Base-by-base conservation (phyloP, 2,888 invertebrate species). In the Trissonchulus sp. region DNA sequence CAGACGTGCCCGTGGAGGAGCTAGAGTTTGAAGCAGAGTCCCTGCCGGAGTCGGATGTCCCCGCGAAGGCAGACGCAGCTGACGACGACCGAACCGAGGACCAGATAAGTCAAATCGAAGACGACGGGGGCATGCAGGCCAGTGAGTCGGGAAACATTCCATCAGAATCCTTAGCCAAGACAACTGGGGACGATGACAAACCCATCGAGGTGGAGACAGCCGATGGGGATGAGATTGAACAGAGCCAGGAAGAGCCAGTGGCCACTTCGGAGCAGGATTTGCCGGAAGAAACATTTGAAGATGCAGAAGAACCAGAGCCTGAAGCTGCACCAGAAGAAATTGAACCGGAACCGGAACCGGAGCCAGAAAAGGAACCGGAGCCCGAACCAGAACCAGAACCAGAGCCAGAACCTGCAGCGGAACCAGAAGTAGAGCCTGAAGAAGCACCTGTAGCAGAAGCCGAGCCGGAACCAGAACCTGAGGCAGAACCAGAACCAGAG, bases 361-460 rank as follows among this genome's bases (percentile, higher is more conserved):
- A 69, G 35, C 69, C 69, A 34, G 35, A 69, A 33, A 23, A 23
- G 31, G 35, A 30, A 31, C 34, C 31, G 8, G 31, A 69, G 35
- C 34, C 69, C 2, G 31, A 69, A 31, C 69, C 69, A 33, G 31
- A 69, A 15, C 33, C 69, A 34, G 35, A 69, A 31, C 34, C 69
- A 33, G 35, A 69, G 69, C 69, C 69, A 69, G 35, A 69, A 34
- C 69, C 69, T 3, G 31, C 15, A 33, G 31, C 73, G 23, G 48
- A 48, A 48, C 48, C 48, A 48, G 48, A 48, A 48, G 8, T 23
- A 23, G 48, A 15, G 23, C 8, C 8, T 15, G 48, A 48, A 48
- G 8, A 8, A 15, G 23, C 48, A 15, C 48, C 48, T 8, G 48
- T 30, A 33, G 18, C 69, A 8, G 31, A 28, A 34, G 31, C 33